Base-by-base conservation (phyloP, 1,140 invertebrate species). In the Apocrypta bakeri region DNA sequence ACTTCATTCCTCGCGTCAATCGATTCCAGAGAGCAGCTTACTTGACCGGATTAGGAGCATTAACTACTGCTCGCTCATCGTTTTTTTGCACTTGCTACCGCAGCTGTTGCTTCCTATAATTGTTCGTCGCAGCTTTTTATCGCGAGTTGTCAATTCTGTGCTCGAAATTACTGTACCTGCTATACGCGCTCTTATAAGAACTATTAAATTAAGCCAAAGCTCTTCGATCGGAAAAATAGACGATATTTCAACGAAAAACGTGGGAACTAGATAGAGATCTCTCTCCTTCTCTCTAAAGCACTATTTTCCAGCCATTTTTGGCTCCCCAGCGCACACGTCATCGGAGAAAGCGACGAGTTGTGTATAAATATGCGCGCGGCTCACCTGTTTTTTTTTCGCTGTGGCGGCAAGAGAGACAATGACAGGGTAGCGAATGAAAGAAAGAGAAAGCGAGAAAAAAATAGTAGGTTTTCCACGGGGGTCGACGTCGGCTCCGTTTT, bases 381-480 rank as follows among this genome's bases (percentile, higher is more conserved):
- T 12, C 79, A 81, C 79, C 79, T 81, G 79, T 72, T 66, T 29
- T 81, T n/a, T 81, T 81, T 71, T 40, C 37, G 21, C 77, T 37
- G 48, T 21, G 33, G 24, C 56, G 9, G 31, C 14, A 25, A 8
- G 42, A 56, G 48, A 74, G 33, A 42, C 69, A 74, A 66, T 85
- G 79, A 80, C 84, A 66, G 14, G 63, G 64, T 33, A 64, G 12
- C 40, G 68, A 4, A 9, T 48, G 68, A 4, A n/a, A 42, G 31
- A 42, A 25, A 37, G 68, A 33, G 27, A 21, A 9, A n/a, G 48
- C 33, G 29, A 69, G 29, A 31, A 21, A n/a, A 69, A 33, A 33
- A 31, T 3, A n/a, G 17, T 17, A 56, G 48, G 48, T 4, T n/a
- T 56, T 56, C 48, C 48, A 56, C 48, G 3, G 48, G 48, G 48